These are phyloP conservation scores for Cladopsammia gracilis DNA, from an alignment of 64 coral and sea anemone genomes.

Conservation along the genomic window DNA sequence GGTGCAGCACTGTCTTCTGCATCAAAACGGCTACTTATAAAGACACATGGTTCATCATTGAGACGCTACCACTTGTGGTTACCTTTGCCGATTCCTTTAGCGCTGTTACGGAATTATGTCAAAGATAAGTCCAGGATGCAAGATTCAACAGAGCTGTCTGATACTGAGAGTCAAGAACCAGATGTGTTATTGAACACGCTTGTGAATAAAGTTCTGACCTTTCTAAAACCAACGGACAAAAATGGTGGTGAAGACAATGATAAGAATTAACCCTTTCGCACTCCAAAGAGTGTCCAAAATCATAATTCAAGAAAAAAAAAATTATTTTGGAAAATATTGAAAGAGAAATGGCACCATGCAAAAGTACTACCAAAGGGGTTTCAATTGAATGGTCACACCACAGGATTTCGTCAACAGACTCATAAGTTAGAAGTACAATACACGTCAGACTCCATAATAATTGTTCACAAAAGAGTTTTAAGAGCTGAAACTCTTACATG, in stretches of 20 bases:
- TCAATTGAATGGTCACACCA: no score
- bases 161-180: neutral
- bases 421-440: no score
- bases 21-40: constrained; percentile 63
- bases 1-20: constrained; percentile 74
- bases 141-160: neutral
- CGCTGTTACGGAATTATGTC: neutral
- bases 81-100: constrained; percentile 74
- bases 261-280: no score
- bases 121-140: neutral
- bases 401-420: no score
- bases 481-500: no score
- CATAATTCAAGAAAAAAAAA: no score
- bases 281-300: no score
- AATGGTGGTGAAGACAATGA: neutral
- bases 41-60: constrained; percentile 90
- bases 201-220: neutral
- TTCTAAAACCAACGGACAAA: neutral
- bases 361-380: no score
- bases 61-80: constrained; percentile 93
- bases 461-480: no score
- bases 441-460: no score
- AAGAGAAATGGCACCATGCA: no score
- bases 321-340: no score
- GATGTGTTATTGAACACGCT: neutral